These are phyloP conservation scores for Drosophila aff. DNA, from an alignment of 1,140 invertebrate genomes.

Conservation along the genomic window DNA sequence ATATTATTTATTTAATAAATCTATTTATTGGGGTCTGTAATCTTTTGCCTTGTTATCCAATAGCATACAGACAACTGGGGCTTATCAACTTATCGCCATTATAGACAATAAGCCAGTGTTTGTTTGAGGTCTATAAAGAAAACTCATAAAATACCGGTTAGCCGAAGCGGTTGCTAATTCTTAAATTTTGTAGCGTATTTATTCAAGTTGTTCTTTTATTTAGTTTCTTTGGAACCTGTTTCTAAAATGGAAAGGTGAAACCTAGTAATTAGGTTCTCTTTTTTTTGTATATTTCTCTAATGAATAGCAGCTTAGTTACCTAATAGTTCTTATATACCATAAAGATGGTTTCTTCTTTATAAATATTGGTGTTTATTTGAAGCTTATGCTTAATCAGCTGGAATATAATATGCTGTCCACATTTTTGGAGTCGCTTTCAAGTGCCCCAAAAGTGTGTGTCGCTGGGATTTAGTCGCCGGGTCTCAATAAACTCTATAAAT, in stretches of 20 bases:
- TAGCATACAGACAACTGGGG: not conserved
- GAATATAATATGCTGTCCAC: not conserved
- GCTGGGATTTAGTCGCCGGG: constrained; percentile 2
- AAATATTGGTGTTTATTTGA: not conserved
- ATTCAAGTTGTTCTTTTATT: not conserved
- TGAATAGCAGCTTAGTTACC: not conserved
- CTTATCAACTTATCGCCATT: not conserved
- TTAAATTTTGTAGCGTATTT: constrained; percentile 6
- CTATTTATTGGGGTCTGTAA: not conserved
- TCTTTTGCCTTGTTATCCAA: not conserved
- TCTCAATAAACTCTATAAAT: constrained; percentile 27
- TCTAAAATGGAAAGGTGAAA: not conserved
- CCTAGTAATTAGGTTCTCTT: not conserved
- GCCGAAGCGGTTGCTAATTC: constrained; percentile 18
- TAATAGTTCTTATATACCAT: not conserved
- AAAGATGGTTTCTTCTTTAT: not conserved
- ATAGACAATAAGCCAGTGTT: not conserved
- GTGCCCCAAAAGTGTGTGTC: constrained; percentile 25
- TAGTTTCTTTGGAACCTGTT: not conserved
- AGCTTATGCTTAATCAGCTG: not conserved
- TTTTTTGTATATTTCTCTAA: constrained; percentile 7
- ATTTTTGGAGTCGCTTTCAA: constrained; percentile 16
- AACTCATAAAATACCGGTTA: constrained; percentile 8
- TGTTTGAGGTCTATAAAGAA: constrained; percentile 2
- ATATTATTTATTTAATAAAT: not conserved